Base-by-base conservation (phyloP, 2,888 invertebrate genomes). In the Phorcus lineatus region DNA sequence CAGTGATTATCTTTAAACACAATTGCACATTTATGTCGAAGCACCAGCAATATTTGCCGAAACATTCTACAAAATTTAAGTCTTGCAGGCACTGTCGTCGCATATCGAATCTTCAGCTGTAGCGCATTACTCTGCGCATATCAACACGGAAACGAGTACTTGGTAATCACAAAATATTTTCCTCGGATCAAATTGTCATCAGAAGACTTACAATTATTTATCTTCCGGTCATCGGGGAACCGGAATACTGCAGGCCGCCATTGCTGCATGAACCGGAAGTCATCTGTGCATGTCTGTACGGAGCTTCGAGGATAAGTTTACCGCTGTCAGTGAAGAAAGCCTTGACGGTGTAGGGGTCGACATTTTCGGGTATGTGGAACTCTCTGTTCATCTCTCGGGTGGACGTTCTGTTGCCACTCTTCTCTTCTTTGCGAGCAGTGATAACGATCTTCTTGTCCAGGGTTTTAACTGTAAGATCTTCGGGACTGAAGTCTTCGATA, bases 291-390 rank as follows among this genome's bases (percentile, higher is more conserved):
- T 79, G 66, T 19, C 36, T 74, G 77, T 86, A 90, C 0, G 92
- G 92, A 0, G 93, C 93, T 84, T 93, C 92, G 1, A 93, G 84
- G 31, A 92, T 84, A 31, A 93, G 89, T 75, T 90, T 90, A 9
- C 92, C 92, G 31, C 90, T 88, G 67, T 92, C 92, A 0, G 91
- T 90, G 86, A 92, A 90, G 84, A 90, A 91, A 9, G 93, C 93
- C 76, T 91, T 92, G 11, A 93, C 91, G 4, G 89, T 83, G 80
- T 90, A 87, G 0, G 92, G 92, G 82, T 92, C 92, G 17, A 93
- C 92, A 17, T 88, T 86, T n/a, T 91, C 91, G 0, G 93, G 93
- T 17, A 93, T 85, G 74, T 91, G 88, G 80, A 91, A 92, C 81
- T 93, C 92, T 54, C 91, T 83, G 78, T 89, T 92, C 79, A 92